These are phyloP conservation scores for Papilio gigon DNA, from an alignment of 2,888 invertebrate genomes.

Conservation along the genomic window DNA sequence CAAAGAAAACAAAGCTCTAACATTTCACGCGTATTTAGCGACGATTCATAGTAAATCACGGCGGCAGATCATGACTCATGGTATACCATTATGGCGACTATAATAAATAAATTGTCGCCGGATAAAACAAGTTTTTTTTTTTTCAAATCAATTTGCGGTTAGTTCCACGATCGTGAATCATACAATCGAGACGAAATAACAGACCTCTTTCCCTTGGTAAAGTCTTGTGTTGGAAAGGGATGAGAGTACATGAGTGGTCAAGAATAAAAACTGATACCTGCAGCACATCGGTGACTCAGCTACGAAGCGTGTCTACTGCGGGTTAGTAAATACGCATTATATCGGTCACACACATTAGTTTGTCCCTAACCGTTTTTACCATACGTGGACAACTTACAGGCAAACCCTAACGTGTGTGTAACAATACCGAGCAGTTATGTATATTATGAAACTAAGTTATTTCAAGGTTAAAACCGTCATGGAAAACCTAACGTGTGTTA, in stretches of 20 bases:
- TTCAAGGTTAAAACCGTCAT: not conserved
- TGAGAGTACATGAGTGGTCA: conserved; percentile 44
- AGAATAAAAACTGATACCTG: conserved; percentile 45
- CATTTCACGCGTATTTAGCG: conserved; percentile 52
- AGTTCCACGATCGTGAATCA: conserved; percentile 64
- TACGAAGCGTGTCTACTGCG: conserved; percentile 43
- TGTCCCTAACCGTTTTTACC: not conserved
- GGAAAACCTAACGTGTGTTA: not conserved
- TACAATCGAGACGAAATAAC: conserved; percentile 48
- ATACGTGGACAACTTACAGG: not conserved
- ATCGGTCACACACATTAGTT: not conserved
- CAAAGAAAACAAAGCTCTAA: conserved; percentile 49
- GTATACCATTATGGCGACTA: conserved; percentile 42
- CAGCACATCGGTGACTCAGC: conserved; percentile 51
- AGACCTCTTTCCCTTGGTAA: conserved; percentile 46
- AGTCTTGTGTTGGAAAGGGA: conserved; percentile 49
- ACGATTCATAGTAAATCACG: conserved; percentile 55
- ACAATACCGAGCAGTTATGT: not conserved
- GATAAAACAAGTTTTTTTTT: conserved; percentile 64
- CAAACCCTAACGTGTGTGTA: not conserved
- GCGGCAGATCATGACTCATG: conserved; percentile 58
- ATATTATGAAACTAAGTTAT: not conserved
- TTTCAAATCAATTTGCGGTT: conserved; percentile 64
- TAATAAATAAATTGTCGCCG: conserved; percentile 54
- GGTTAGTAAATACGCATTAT: conserved; percentile 28